Evolutionary conservation across 2,888 invertebrate species (phyloP).

Genomic region (Ferdinandea cuprea): DNA sequence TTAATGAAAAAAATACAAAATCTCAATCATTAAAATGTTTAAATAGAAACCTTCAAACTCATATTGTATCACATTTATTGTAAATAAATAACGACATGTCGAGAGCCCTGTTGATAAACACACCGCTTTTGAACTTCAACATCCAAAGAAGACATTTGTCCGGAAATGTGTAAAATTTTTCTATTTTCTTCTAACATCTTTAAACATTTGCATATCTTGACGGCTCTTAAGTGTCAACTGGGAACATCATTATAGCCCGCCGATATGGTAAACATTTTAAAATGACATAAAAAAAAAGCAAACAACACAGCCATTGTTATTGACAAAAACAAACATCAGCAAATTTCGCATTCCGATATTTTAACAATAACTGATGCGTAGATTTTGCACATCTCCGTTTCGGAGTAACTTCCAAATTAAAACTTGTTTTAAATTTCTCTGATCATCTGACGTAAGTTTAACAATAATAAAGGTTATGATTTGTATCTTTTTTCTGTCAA

Average conservation of each 20-base stretch:
- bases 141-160: not conserved
- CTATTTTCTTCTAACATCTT: not conserved
- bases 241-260: not conserved
- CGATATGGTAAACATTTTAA: slow-evolving; percentile 23
- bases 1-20: too few relatives aligned
- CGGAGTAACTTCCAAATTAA: not conserved
- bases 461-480: not conserved
- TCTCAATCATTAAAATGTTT: too few relatives aligned
- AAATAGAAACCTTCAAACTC: too few relatives aligned
- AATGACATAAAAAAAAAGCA: slow-evolving; percentile 6
- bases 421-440: too few relatives aligned
- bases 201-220: slow-evolving; percentile 9
- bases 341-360: not conserved
- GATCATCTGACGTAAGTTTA: slow-evolving; percentile 15
- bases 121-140: not conserved
- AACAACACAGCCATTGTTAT: not conserved
- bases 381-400: slow-evolving; percentile 3
- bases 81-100: too few relatives aligned
- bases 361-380: slow-evolving; percentile 18
- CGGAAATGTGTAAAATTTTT: slow-evolving; percentile 10
- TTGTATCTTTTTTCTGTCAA: slow-evolving; percentile 16
- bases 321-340: slow-evolving; percentile 3
- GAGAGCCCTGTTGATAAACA: too few relatives aligned
- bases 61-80: too few relatives aligned
- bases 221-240: not conserved